Conservation (phyloP, 2,888 invertebrate genomes). For the Rhodophaea formosa region DNA sequence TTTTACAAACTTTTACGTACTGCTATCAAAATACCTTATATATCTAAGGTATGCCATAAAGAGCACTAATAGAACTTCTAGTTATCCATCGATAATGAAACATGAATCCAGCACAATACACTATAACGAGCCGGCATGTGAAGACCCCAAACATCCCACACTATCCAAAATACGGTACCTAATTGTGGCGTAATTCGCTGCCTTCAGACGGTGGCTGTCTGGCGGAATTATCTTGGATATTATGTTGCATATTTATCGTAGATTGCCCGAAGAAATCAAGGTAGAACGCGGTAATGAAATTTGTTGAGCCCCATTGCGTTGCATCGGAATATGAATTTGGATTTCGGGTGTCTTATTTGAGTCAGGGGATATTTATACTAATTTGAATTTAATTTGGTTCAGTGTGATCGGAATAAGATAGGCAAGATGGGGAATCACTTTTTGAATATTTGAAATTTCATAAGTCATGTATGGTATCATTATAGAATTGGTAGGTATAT, state of each 20-base stretch:
- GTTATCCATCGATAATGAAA: constrained; percentile 3
- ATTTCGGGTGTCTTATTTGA: constrained; percentile 14
- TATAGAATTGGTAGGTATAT: no score
- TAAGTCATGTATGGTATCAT: no score
- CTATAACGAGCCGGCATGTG: constrained; percentile 38
- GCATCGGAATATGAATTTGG: constrained; percentile 15
- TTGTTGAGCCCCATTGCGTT: constrained; percentile 19
- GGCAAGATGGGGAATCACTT: no score
- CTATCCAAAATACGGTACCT: constrained; percentile 41
- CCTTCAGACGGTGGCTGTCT: constrained; percentile 43
- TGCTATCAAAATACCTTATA: no score
- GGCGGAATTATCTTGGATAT: constrained; percentile 44
- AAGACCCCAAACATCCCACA: constrained; percentile 25
- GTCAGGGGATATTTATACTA: constrained; percentile 18
- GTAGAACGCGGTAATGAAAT: constrained; percentile 25
- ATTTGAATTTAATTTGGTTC: constrained; percentile 11
- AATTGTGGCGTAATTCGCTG: constrained; percentile 53
- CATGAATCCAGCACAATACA: constrained; percentile 42
- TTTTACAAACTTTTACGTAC: no score
- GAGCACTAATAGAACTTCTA: neutral
- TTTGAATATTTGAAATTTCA: no score
- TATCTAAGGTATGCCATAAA: neutral
- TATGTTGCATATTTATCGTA: constrained; percentile 46
- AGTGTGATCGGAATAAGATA: constrained; percentile 7
- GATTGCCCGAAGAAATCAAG: constrained; percentile 41